These are phyloP conservation scores for Saguinus imperator DNA, from an alignment of 2,113 vertebrate species.

Conservation along the genomic window DNA sequence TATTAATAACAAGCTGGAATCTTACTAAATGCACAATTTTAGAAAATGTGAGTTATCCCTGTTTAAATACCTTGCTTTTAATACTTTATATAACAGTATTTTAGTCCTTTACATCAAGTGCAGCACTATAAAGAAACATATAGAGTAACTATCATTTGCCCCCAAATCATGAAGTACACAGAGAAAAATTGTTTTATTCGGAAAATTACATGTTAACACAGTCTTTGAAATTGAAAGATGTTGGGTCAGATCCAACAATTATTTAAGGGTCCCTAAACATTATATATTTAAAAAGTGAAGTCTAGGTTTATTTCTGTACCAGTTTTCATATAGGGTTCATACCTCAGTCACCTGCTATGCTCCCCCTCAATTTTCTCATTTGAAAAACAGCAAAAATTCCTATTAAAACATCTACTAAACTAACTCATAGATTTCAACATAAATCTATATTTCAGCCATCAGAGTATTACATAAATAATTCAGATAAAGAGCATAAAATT, in stretches of 20 bases:
- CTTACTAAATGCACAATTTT: background rate
- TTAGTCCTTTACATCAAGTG: background rate
- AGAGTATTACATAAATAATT: conserved; percentile 55
- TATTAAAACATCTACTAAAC: conserved; percentile 28
- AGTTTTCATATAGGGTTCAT: background rate
- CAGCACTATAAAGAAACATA: background rate
- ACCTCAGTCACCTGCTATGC: background rate
- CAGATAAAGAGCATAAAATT: conserved; percentile 41
- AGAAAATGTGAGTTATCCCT: background rate
- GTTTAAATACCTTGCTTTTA: background rate
- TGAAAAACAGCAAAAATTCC: background rate
- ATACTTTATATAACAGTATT: background rate
- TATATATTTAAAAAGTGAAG: background rate
- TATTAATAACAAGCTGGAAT: background rate
- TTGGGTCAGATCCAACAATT: background rate
- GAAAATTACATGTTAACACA: background rate
- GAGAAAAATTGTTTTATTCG: background rate
- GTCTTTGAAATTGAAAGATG: background rate
- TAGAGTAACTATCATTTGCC: background rate
- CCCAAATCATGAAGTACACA: background rate
- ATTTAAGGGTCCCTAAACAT: background rate
- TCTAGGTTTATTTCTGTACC: background rate
- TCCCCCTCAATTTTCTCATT: background rate
- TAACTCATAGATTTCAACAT: conserved; percentile 48
- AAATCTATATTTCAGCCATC: conserved; percentile 37